These are phyloP conservation scores for Ptychochromis oligacanthus DNA, from an alignment of 2,113 vertebrate species.

Conservation along the genomic window DNA sequence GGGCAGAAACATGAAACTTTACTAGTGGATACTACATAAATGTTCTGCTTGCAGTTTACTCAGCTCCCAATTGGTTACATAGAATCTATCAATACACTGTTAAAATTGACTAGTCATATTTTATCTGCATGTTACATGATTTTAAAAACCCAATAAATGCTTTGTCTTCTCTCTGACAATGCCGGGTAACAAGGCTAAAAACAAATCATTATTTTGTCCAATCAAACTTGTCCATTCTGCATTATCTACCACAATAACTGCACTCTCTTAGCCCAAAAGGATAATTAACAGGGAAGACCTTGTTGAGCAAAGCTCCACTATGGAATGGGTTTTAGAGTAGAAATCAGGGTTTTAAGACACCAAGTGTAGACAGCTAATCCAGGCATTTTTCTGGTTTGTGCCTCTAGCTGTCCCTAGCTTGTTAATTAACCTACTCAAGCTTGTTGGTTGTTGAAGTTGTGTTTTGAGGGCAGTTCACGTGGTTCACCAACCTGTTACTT, in stretches of 20 bases:
- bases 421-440: constrained; percentile 40
- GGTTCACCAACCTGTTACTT: constrained; percentile 42
- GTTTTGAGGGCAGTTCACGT: constrained; percentile 19
- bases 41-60: no score
- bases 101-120: background rate
- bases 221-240: background rate
- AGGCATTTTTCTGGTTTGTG: background rate
- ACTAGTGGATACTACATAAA: no score
- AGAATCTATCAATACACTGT: background rate
- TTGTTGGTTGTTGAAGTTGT: constrained; percentile 15
- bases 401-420: constrained; percentile 5
- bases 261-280: background rate
- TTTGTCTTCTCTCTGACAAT: background rate
- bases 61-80: background rate
- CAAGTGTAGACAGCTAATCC: constrained; percentile 22
- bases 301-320: constrained; percentile 11
- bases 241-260: background rate
- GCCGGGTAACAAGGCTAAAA: background rate
- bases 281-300: constrained; percentile 25
- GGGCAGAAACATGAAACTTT: no score
- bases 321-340: constrained; percentile 16
- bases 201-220: background rate
- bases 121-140: background rate
- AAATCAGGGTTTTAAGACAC: constrained; percentile 9
- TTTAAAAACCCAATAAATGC: background rate